Conservation (phyloP, 2,113 vertebrate genomes). For the Bambusicola thoracicus region DNA sequence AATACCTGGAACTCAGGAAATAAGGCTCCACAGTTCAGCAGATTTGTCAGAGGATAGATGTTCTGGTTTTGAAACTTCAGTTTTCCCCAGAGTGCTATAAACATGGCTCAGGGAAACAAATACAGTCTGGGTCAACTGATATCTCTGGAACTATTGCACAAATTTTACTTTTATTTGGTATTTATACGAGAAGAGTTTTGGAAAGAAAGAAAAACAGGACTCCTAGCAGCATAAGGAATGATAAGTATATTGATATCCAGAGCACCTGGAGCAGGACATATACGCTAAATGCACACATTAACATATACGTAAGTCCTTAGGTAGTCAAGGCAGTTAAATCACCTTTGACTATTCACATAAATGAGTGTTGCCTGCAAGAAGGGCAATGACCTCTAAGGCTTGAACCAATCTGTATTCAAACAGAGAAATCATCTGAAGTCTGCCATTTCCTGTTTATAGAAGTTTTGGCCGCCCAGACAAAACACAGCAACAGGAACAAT, state of each 20-base stretch:
- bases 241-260: neutral
- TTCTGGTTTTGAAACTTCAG: conserved; percentile 73
- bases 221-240: neutral
- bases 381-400: neutral
- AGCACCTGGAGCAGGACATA: neutral
- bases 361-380: neutral
- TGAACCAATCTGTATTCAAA: neutral
- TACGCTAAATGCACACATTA: neutral
- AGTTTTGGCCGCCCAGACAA: conserved; percentile 38
- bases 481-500: conserved; percentile 52
- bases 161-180: conserved; percentile 56
- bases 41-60: conserved; percentile 74
- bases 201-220: conserved; percentile 3
- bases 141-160: conserved; percentile 68
- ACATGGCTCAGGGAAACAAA: conserved; percentile 76
- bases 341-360: conserved; percentile 27
- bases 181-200: conserved; percentile 41
- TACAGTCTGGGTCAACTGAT: conserved; percentile 73
- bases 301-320: neutral
- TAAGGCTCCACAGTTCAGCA: conserved; percentile 69
- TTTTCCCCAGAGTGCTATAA: conserved; percentile 73
- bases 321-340: conserved; percentile 1
- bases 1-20: conserved; percentile 83
- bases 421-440: conserved; percentile 14
- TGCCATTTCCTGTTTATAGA: conserved; percentile 49